Evolutionary conservation across 35 echinoderm and acorn worm species (phyloP).

Genomic region (Apostichopus californicus): DNA sequence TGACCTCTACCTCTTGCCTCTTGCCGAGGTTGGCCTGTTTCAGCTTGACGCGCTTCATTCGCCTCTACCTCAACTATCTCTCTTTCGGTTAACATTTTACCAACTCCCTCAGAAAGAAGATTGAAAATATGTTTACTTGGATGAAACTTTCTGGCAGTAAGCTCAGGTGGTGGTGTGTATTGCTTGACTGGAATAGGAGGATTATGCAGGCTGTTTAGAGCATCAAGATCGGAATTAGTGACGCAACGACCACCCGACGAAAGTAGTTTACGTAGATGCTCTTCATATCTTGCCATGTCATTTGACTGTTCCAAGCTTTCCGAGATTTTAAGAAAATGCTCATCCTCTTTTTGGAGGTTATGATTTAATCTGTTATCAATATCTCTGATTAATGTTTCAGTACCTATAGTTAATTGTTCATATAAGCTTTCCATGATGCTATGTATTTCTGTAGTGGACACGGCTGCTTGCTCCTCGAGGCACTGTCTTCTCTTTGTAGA

Average conservation of each 20-base stretch:
- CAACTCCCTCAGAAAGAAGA: background rate
- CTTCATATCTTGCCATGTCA: background rate
- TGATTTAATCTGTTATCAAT: background rate
- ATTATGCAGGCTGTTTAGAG: background rate
- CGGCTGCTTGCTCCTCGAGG: background rate
- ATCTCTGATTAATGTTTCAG: background rate
- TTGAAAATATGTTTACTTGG: background rate
- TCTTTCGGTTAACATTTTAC: slow-evolving; percentile 13
- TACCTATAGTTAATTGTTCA: background rate
- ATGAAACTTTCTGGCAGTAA: background rate
- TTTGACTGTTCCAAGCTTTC: background rate
- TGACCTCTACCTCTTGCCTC: no score
- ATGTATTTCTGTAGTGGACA: background rate
- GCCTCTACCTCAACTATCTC: background rate
- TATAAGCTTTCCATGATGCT: background rate
- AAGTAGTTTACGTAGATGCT: background rate
- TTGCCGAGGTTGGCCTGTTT: background rate
- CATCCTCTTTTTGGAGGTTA: background rate
- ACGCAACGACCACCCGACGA: background rate
- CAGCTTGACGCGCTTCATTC: background rate
- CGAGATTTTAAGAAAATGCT: background rate
- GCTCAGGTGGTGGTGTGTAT: background rate
- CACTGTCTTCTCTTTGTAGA: background rate
- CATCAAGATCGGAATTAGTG: background rate
- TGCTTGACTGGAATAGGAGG: background rate